Evolutionary conservation across 2,797 vertebrate species (phyloP), one percentile per base, ranked within the genome.

Genomic region (Malacoctenus gilli): DNA sequence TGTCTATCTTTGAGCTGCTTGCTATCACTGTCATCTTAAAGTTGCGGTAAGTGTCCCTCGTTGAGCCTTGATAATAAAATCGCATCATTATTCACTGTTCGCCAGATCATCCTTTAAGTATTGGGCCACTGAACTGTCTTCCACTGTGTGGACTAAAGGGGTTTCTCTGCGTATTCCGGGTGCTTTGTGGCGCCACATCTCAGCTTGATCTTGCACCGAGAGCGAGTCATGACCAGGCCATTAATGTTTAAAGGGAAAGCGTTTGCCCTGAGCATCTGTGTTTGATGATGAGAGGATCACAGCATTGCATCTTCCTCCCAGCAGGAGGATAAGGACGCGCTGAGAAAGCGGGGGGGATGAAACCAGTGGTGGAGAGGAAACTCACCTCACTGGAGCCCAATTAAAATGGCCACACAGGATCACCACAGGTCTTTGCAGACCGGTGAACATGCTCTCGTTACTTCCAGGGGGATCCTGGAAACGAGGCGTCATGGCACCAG

Each of bases 381-480:
- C 16, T 80, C 51, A 46, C 50, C 52, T 74, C 68, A 59, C 68
- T 61, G 49, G 58, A 74, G 74, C 65, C 84, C 83, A 89, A 86
- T 89, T 89, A 89, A 82, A 85, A 84, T 41, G 66, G 55, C 62
- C 84, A 70, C 67, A 59, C 18, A 63, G 71, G 68, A 68, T 60
- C 72, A 70, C 37, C 14, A 14, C 23, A 62, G 66, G 46, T 72
- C 54, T 69, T 57, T 40, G 32, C 49, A 38, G 65, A 56, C 58
- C 19, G 10, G 12, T 41, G 49, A 39, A 47, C 55, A 53, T 46
- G 30, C 35, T 55, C 37, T 63, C 22, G 46, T 51, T 73, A 38
- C 32, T 59, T 23, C n/a, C n/a, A n/a, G n/a, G n/a, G 38, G 51
- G 41, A 66, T 63, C 28, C 35, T 59, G 43, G 42, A 76, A 77